phyloP scores from a whole-genome alignment of 2,113 vertebrate species.

The Alethe castanea region DNA sequence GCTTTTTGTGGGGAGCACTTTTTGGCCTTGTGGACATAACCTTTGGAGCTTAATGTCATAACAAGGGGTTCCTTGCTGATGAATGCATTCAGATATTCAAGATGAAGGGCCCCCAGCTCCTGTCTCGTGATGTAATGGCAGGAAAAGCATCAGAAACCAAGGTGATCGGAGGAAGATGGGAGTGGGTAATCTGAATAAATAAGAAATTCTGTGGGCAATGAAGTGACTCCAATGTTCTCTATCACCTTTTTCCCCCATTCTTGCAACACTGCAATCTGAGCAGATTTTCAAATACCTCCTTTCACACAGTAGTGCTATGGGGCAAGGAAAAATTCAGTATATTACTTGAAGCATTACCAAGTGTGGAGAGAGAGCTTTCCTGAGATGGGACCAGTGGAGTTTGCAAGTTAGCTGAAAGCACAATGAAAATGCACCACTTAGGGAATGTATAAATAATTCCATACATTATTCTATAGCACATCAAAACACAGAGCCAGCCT shows the following conservation, averaged over 20 bases:
- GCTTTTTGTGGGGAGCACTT: not conserved
- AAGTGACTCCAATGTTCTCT: not conserved
- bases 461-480: conserved; percentile 27
- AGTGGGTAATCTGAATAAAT: not conserved
- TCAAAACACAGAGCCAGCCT: conserved; percentile 46
- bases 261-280: not conserved
- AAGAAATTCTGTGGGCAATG: not conserved
- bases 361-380: not conserved
- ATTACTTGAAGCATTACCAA: not conserved
- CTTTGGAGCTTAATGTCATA: not conserved
- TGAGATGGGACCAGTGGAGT: not conserved
- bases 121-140: not conserved
- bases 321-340: not conserved
- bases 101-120: not conserved
- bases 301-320: not conserved
- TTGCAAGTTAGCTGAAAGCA: conserved; percentile 8
- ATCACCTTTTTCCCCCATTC: not conserved
- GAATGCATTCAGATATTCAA: rapidly evolving
- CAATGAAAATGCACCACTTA: not conserved
- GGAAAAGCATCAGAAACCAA: not conserved
- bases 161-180: not conserved
- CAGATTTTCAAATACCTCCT: not conserved
- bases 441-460: conserved; percentile 39
- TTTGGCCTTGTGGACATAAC: not conserved
- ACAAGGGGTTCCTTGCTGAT: rapidly evolving